A percentile compares a stretch with the other conserved stretches of the same genome.
phyloP scores from a whole-genome alignment of 1,140 invertebrate genomes.

The Meloidogyne floridensis region DNA sequence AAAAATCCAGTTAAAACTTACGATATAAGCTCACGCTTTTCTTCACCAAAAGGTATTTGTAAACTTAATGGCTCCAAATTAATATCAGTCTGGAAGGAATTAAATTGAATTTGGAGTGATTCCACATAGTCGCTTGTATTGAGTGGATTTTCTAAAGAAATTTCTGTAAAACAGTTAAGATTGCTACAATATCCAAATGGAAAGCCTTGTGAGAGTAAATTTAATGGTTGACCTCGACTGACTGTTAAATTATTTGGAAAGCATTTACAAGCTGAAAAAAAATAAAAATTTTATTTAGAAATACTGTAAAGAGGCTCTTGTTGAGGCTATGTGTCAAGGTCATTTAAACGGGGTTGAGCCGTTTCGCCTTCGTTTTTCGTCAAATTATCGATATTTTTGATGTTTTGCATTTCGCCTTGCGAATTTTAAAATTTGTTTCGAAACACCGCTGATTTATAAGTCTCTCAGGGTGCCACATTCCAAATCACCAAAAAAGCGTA shows the following conservation, averaged over 20 bases:
- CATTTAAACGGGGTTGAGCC: no score
- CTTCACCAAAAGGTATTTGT: not conserved
- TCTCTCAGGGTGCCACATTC: no score
- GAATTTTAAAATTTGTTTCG: no score
- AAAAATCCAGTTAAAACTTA: conserved; percentile 3
- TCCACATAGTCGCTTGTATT: not conserved
- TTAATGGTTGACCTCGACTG: not conserved
- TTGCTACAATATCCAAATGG: conserved; percentile 44
- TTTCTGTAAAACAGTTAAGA: conserved; percentile 35
- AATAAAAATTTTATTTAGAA: not conserved
- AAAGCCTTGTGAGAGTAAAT: conserved; percentile 39
- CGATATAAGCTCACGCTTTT: conserved; percentile 31
- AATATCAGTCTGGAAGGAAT: conserved; percentile 33
- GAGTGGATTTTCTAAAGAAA: conserved; percentile 10
- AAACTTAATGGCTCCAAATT: conserved; percentile 28
- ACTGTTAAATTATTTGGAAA: conserved; percentile 14
- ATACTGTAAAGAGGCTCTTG: no score
- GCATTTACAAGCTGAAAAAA: conserved; percentile 38
- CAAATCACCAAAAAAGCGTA: not conserved
- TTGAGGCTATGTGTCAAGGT: no score
- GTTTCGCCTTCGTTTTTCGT: no score
- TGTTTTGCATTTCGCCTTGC: no score
- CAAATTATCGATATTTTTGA: no score
- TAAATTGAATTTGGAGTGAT: conserved; percentile 26
- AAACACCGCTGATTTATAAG: no score